Conservation (phyloP, 2,888 invertebrate species). For the Parnassius mnemosyne region DNA sequence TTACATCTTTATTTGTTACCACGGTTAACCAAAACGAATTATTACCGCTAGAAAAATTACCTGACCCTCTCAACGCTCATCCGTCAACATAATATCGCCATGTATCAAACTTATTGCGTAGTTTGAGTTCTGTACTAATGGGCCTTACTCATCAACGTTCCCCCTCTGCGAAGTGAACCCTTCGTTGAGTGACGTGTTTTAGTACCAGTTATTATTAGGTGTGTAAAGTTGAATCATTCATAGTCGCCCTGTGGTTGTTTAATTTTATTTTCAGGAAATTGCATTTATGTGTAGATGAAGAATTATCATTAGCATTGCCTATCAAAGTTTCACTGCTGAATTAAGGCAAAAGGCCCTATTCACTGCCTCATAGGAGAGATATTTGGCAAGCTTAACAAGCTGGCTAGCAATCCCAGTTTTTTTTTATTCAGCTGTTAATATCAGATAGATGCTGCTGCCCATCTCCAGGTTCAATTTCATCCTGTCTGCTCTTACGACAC, state of each 20-base stretch:
- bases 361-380: too few species aligned
- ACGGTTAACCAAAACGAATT: background rate
- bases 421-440: too few species aligned
- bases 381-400: too few species aligned
- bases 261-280: slow-evolving; percentile 1
- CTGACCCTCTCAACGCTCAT: slow-evolving; percentile 11
- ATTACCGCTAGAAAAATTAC: slow-evolving; percentile 8
- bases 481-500: too few species aligned
- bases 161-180: slow-evolving; percentile 13
- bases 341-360: too few species aligned
- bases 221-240: slow-evolving; percentile 18
- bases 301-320: background rate
- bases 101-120: slow-evolving; percentile 10
- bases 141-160: slow-evolving; percentile 16
- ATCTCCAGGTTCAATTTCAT: too few species aligned
- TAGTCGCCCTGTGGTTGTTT: background rate
- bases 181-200: slow-evolving; percentile 15
- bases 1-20: background rate
- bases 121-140: slow-evolving; percentile 9
- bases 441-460: too few species aligned
- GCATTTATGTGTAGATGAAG: background rate
- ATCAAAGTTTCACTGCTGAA: too few species aligned
- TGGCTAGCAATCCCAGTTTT: too few species aligned
- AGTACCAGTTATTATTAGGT: slow-evolving; percentile 21
- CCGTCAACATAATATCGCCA: slow-evolving; percentile 11